A percentile compares a stretch with the other conserved stretches of the same genome.
Evolutionary conservation across 2,113 vertebrate species (phyloP).

Genomic region (Garra rufa): DNA sequence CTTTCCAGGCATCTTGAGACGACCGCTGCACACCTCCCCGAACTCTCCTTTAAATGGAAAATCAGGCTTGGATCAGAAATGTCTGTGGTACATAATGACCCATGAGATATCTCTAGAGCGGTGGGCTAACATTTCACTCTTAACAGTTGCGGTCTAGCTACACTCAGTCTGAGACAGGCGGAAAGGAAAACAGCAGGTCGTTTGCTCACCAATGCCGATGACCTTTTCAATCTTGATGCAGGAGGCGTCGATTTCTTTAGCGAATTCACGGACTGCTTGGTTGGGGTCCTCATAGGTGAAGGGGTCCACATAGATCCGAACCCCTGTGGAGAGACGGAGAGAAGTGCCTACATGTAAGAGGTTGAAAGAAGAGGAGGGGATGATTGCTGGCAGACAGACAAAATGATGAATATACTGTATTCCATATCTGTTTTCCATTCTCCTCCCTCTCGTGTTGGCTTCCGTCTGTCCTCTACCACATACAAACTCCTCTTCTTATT

Average conservation of each 20-base stretch:
- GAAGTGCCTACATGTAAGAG: conserved; percentile 55
- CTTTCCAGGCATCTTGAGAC: conserved; percentile 75
- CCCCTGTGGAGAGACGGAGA: conserved; percentile 85
- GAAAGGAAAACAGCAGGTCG: conserved; percentile 43
- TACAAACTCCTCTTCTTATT: neutral
- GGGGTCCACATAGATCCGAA: conserved; percentile 89
- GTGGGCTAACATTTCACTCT: conserved; percentile 19
- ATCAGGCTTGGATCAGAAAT: conserved; percentile 15
- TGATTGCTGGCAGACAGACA: conserved; percentile 64
- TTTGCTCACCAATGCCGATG: conserved; percentile 93
- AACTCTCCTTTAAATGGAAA: conserved; percentile 70
- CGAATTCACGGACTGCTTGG: conserved; percentile 80
- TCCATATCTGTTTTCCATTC: conserved; percentile 52
- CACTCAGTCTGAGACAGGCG: conserved; percentile 54
- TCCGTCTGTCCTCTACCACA: conserved; percentile 19
- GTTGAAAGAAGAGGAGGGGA: conserved; percentile 62
- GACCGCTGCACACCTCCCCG: conserved; percentile 78
- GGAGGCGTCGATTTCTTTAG: conserved; percentile 90
- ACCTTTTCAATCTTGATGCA: conserved; percentile 99
- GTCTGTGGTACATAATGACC: conserved; percentile 17
- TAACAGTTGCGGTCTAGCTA: conserved; percentile 22
- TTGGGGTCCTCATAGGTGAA: conserved; percentile 81
- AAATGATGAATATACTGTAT: conserved; percentile 44
- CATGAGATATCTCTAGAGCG: neutral
- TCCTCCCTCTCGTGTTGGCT: neutral